A percentile compares a stretch with the other conserved stretches of the same genome.
Conservation (phyloP, 2,888 invertebrate genomes). For the Cheilosia variabilis region DNA sequence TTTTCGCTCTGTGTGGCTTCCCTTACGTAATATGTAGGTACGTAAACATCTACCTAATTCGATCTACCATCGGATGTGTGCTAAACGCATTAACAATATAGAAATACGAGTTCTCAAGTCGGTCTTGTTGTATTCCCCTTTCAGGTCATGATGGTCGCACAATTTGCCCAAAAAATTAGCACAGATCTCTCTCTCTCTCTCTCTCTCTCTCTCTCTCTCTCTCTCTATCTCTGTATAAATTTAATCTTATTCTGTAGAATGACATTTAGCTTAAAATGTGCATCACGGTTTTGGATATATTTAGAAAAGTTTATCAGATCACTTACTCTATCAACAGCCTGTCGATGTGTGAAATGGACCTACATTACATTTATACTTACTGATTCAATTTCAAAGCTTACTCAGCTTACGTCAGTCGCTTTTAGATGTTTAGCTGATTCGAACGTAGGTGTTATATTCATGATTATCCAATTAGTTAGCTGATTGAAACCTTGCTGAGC, state of each 20-base stretch:
- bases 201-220: neutral
- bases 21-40: conserved; percentile 19
- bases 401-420: conserved; percentile 26
- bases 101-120: conserved; percentile 28
- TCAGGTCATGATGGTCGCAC: conserved; percentile 39
- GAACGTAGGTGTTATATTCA: conserved; percentile 40
- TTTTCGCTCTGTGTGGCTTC: conserved; percentile 23
- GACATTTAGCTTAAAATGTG: conserved; percentile 15
- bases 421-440: conserved; percentile 12
- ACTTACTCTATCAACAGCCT: neutral
- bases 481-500: conserved; percentile 9
- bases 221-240: neutral
- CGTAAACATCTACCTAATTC: conserved; percentile 33
- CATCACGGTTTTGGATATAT: conserved; percentile 37
- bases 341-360: neutral
- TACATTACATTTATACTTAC: neutral
- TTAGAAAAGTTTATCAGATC: neutral
- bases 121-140: conserved; percentile 3
- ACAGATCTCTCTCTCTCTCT: conserved; percentile 37
- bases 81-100: conserved; percentile 44
- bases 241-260: neutral
- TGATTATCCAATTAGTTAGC: conserved; percentile 34
- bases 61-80: conserved; percentile 33
- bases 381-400: conserved; percentile 8
- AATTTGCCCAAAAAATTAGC: conserved; percentile 57